Conservation (phyloP, 2,113 vertebrate species). For the Mesembrinibis cayennensis region DNA sequence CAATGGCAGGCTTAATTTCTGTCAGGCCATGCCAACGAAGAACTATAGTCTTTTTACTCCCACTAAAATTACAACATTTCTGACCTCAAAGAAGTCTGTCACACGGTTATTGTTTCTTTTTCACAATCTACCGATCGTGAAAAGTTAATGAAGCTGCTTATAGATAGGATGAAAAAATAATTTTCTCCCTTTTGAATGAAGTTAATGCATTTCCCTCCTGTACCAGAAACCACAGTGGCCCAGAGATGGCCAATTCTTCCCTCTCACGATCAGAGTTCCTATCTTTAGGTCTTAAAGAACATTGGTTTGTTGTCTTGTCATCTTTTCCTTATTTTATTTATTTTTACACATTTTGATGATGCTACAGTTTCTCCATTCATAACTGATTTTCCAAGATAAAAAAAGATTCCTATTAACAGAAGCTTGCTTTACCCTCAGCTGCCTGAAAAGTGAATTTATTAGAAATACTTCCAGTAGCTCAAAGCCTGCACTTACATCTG, state of each 20-base stretch:
- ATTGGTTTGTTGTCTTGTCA: background rate
- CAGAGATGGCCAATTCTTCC: background rate
- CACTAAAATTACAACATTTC: background rate
- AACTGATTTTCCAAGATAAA: background rate
- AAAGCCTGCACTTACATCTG: background rate
- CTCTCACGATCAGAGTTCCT: background rate
- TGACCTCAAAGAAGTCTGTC: background rate
- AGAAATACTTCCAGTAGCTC: background rate
- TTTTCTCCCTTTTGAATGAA: background rate
- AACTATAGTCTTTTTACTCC: background rate
- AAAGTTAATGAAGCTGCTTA: slow-evolving; percentile 12
- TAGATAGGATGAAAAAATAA: background rate
- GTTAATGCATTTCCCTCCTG: background rate
- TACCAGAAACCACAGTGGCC: background rate
- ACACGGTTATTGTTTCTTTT: background rate
- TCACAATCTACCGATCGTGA: background rate
- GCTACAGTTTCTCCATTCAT: background rate
- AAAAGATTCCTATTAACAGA: background rate
- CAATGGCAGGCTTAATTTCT: background rate
- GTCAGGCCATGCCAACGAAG: background rate
- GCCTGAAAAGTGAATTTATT: background rate
- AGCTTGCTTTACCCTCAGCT: background rate
- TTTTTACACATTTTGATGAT: background rate
- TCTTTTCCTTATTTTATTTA: background rate
- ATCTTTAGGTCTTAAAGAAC: background rate